Evolutionary conservation across 1,140 invertebrate species (phyloP).

Genomic region (Probaryconus sp.): DNA sequence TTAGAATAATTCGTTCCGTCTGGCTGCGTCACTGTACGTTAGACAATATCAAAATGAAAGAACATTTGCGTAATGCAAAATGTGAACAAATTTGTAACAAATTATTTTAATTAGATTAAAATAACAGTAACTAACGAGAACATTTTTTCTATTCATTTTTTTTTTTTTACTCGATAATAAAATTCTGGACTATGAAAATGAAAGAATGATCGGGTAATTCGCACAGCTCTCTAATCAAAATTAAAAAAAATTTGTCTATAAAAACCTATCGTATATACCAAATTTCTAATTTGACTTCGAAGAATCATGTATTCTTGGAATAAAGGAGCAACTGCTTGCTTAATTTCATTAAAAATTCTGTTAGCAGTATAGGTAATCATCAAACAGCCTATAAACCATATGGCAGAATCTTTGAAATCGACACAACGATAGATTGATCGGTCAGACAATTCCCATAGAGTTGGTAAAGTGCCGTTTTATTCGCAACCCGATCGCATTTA

Average conservation of each 20-base stretch:
- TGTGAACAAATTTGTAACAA: too few species aligned
- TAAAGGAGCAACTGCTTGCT: conserved; percentile 48
- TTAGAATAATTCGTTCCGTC: conserved; percentile 75
- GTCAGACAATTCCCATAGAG: conserved; percentile 40
- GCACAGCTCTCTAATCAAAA: too few species aligned
- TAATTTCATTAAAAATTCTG: conserved; percentile 71
- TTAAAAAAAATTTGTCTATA: background rate
- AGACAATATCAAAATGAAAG: too few species aligned
- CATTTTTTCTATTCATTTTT: too few species aligned
- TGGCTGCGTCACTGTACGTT: conserved; percentile 63
- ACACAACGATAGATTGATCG: conserved; percentile 61
- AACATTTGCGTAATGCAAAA: too few species aligned
- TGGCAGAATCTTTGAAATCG: conserved; percentile 70
- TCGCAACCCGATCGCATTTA: conserved; percentile 64
- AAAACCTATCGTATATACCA: conserved; percentile 27
- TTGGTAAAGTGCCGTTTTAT: conserved; percentile 30
- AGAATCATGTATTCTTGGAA: conserved; percentile 37
- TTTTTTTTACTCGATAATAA: too few species aligned
- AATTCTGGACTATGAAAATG: too few species aligned
- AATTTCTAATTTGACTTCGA: conserved; percentile 25
- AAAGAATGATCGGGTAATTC: too few species aligned
- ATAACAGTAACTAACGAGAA: too few species aligned
- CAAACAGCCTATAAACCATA: conserved; percentile 71
- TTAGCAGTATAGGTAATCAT: conserved; percentile 61
- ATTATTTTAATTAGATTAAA: too few species aligned